A percentile compares a stretch with the other conserved stretches of the same genome.
Evolutionary conservation across 2,797 vertebrate genomes (phyloP).

Genomic region (Hemibagrus guttatus): DNA sequence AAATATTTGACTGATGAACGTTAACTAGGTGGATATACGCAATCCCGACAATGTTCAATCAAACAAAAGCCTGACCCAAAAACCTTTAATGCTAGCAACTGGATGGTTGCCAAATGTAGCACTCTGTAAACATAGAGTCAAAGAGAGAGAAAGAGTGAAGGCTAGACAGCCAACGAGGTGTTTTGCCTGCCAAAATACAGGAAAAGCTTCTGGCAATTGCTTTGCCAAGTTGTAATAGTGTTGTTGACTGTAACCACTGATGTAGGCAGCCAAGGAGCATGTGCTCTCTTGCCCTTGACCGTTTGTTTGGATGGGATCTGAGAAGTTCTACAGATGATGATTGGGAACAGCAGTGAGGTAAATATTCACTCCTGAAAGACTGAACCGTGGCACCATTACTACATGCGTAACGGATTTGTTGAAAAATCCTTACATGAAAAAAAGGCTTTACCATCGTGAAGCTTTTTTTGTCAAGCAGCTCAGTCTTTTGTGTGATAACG

Average conservation of each 20-base stretch:
- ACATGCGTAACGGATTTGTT: conserved; percentile 42
- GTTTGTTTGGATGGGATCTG: conserved; percentile 56
- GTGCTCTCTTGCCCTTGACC: conserved; percentile 59
- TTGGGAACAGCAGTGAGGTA: conserved; percentile 14
- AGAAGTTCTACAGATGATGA: conserved; percentile 45
- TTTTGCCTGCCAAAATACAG: conserved; percentile 70
- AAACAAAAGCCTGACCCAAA: conserved; percentile 55
- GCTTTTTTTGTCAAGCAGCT: conserved; percentile 67
- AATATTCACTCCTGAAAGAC: conserved; percentile 37
- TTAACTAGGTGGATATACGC: conserved; percentile 42
- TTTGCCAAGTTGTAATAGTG: conserved; percentile 71
- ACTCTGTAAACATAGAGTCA: conserved; percentile 50
- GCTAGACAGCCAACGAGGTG: conserved; percentile 66
- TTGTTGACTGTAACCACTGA: conserved; percentile 64
- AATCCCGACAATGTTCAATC: conserved; percentile 35
- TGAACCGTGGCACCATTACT: conserved; percentile 44
- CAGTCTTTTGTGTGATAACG: conserved; percentile 75
- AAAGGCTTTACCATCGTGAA: conserved; percentile 62
- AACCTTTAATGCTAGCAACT: conserved; percentile 45
- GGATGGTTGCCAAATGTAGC: conserved; percentile 47
- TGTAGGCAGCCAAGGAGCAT: conserved; percentile 49
- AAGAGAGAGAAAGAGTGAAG: conserved; percentile 56
- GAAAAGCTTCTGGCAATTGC: conserved; percentile 72
- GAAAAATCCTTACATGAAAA: conserved; percentile 39
- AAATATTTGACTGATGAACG: conserved; percentile 44